phyloP scores from a whole-genome alignment of 1,140 invertebrate genomes.

The Drosophila santomea region DNA sequence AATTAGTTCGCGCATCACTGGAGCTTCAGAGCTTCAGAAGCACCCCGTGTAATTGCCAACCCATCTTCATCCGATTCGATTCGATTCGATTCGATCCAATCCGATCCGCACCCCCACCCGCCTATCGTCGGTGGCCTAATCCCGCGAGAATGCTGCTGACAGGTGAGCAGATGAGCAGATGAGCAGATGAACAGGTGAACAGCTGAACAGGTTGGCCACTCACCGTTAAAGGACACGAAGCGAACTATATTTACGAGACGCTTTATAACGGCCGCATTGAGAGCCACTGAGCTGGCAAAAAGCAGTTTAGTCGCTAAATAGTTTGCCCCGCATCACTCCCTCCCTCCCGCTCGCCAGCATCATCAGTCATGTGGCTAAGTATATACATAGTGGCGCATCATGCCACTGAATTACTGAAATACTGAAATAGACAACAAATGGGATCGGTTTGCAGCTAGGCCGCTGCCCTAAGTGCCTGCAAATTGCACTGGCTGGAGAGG shows the following conservation, averaged over 20 bases:
- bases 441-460: slow-evolving; percentile 44
- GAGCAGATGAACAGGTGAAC: not conserved
- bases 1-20: slow-evolving; percentile 51
- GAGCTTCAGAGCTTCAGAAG: slow-evolving; percentile 35
- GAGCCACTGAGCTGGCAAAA: slow-evolving; percentile 75
- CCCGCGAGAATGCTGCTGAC: slow-evolving; percentile 7
- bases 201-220: slow-evolving; percentile 31
- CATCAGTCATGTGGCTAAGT: slow-evolving; percentile 35
- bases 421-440: slow-evolving; percentile 54
- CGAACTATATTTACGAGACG: slow-evolving; percentile 56
- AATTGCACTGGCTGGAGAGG: slow-evolving; percentile 34
- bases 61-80: slow-evolving; percentile 2
- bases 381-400: slow-evolving; percentile 62
- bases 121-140: not conserved
- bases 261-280: slow-evolving; percentile 64
- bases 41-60: slow-evolving; percentile 43
- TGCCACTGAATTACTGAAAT: not conserved
- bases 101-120: slow-evolving; percentile 1
- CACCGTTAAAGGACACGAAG: slow-evolving; percentile 45
- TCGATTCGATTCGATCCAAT: not conserved
- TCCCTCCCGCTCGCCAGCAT: not conserved
- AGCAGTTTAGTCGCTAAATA: slow-evolving; percentile 73
- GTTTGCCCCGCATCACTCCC: slow-evolving; percentile 25
- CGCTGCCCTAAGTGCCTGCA: slow-evolving; percentile 56
- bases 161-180: slow-evolving; percentile 8